phyloP scores from a whole-genome alignment of 2,797 vertebrate species.

The Sebastes aleutianus region DNA sequence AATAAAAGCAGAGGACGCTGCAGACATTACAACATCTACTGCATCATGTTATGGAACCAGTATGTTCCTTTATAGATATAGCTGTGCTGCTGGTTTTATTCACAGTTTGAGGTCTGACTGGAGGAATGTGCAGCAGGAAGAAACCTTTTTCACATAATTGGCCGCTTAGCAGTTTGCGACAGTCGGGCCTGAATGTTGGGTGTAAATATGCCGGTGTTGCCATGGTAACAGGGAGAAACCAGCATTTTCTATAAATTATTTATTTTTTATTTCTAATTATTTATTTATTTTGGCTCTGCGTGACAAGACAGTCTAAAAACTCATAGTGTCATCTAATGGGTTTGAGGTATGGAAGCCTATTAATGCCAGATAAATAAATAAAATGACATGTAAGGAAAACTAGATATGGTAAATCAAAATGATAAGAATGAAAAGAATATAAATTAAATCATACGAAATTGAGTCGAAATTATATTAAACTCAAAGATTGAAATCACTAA shows the following conservation, averaged over 20 bases:
- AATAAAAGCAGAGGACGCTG: too few relatives aligned
- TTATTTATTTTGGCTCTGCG: background rate
- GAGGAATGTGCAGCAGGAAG: constrained; percentile 22
- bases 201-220: constrained; percentile 51
- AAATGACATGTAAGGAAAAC: too few relatives aligned
- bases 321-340: too few relatives aligned
- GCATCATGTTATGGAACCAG: constrained; percentile 8
- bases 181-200: constrained; percentile 21
- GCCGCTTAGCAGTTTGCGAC: constrained; percentile 40
- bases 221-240: constrained; percentile 52
- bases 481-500: too few relatives aligned
- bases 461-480: too few relatives aligned
- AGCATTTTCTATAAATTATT: background rate
- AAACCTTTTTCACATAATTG: background rate
- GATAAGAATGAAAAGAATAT: too few relatives aligned
- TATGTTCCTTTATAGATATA: background rate
- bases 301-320: too few relatives aligned
- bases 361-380: background rate
- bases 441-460: too few relatives aligned
- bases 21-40: too few relatives aligned
- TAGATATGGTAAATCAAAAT: too few relatives aligned
- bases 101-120: background rate
- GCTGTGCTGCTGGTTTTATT: background rate
- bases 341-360: background rate
- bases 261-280: background rate